These are phyloP conservation scores for Amblyopsis rosae DNA, from an alignment of 2,113 vertebrate genomes.

Conservation along the genomic window DNA sequence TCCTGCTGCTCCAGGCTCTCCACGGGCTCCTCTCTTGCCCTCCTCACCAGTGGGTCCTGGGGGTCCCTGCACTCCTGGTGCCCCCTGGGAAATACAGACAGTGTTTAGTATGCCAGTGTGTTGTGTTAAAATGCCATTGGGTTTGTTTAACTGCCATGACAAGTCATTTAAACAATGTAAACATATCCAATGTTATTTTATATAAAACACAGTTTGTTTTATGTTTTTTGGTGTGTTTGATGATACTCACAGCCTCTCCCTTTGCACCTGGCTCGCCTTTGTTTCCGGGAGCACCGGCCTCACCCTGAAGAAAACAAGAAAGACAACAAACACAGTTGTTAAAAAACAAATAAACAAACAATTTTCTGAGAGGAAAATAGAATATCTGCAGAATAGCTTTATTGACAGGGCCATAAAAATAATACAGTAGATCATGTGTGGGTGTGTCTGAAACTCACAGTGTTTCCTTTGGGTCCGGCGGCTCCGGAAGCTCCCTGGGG, in stretches of 20 bases:
- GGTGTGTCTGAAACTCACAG: conserved; percentile 79
- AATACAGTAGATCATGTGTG: background rate
- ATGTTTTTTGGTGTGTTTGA: background rate
- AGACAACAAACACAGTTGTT: conserved; percentile 5
- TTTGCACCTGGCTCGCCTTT: conserved; percentile 94
- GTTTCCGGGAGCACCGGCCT: conserved; percentile 86
- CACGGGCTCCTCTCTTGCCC: conserved; percentile 95
- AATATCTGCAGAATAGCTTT: background rate
- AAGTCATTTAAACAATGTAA: no score
- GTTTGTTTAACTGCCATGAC: no score
- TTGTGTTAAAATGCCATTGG: no score
- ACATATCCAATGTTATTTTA: background rate
- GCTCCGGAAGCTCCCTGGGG: conserved; percentile 86
- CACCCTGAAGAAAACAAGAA: conserved; percentile 78
- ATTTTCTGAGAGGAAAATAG: background rate
- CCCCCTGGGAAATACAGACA: conserved; percentile 76
- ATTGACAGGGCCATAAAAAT: no score
- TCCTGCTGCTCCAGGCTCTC: conserved; percentile 88
- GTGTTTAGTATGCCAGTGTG: no score
- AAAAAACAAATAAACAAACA: background rate
- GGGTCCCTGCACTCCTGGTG: conserved; percentile 85
- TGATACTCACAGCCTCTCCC: conserved; percentile 89
- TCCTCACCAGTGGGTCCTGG: conserved; percentile 91
- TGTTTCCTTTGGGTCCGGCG: conserved; percentile 94
- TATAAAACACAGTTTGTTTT: background rate